These are phyloP conservation scores for Chaetodon trifascialis DNA, from an alignment of 2,113 vertebrate species.

Conservation along the genomic window DNA sequence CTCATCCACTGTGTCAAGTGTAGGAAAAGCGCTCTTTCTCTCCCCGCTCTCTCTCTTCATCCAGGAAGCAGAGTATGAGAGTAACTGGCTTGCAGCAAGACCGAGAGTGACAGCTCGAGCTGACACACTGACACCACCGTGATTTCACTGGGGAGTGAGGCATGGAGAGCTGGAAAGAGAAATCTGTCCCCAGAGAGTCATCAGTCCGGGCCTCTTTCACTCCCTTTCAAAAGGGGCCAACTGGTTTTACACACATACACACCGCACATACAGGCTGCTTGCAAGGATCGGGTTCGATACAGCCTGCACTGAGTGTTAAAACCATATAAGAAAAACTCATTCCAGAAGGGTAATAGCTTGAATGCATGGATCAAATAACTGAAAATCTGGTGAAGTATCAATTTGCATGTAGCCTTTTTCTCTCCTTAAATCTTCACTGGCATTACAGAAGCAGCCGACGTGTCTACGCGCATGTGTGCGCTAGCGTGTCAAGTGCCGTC, in stretches of 20 bases:
- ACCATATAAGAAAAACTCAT: slow-evolving; percentile 48
- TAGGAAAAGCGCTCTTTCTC: slow-evolving; percentile 51
- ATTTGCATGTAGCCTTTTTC: slow-evolving; percentile 63
- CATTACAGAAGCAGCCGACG: slow-evolving; percentile 53
- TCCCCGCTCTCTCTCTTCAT: slow-evolving; percentile 17
- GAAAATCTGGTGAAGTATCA: slow-evolving; percentile 62
- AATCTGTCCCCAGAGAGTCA: slow-evolving; percentile 76
- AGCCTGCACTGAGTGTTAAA: slow-evolving; percentile 40
- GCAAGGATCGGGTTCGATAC: slow-evolving; percentile 48
- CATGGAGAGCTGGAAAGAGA: slow-evolving; percentile 66
- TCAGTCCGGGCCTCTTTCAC: slow-evolving; percentile 74
- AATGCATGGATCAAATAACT: slow-evolving; percentile 62
- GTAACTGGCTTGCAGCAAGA: slow-evolving; percentile 71
- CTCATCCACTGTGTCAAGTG: slow-evolving; percentile 68
- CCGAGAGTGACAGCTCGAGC: slow-evolving; percentile 75
- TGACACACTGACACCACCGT: slow-evolving; percentile 73
- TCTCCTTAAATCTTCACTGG: slow-evolving; percentile 48
- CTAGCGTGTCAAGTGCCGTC: slow-evolving; percentile 71
- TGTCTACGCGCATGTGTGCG: slow-evolving; percentile 49
- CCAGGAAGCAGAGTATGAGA: slow-evolving; percentile 52
- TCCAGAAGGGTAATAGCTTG: slow-evolving; percentile 51
- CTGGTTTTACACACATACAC: slow-evolving; percentile 67
- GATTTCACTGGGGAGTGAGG: slow-evolving; percentile 69
- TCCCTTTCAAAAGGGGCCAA: slow-evolving; percentile 64
- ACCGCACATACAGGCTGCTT: slow-evolving; percentile 34